phyloP scores from a whole-genome alignment of 2,113 vertebrate species.

The Phaethon lepturus region DNA sequence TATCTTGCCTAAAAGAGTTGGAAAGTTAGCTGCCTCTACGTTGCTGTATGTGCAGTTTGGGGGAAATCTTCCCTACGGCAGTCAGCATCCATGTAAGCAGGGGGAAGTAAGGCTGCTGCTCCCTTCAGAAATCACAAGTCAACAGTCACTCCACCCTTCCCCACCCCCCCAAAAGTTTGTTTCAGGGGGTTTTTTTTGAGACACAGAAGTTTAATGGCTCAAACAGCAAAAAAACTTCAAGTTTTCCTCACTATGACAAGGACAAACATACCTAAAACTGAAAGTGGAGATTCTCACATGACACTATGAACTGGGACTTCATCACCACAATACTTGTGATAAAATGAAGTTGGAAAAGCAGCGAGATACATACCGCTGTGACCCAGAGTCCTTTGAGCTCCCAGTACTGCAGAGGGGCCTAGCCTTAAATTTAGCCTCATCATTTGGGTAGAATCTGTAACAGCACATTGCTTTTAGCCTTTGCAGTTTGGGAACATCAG shows the following conservation, averaged over 20 bases:
- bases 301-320: not conserved
- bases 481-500: not conserved
- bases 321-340: not conserved
- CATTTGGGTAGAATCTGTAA: not conserved
- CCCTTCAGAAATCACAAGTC: not conserved
- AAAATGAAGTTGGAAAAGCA: not conserved
- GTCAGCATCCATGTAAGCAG: not conserved
- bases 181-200: not conserved
- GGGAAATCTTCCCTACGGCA: not conserved
- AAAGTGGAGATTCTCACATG: not conserved
- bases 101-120: not conserved
- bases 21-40: not conserved
- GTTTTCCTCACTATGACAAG: not conserved
- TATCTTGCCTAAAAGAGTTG: not conserved
- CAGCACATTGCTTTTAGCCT: not conserved
- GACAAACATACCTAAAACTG: not conserved
- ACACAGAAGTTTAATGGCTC: not conserved
- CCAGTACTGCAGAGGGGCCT: not conserved
- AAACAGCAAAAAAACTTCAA: not conserved
- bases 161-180: not conserved
- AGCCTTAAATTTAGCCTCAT: not conserved
- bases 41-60: fast-evolving
- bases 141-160: not conserved
- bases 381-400: not conserved
- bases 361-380: not conserved